Percentiles rank a stretch among this genome's conserved stretches.
phyloP scores from a whole-genome alignment of 2,888 invertebrate species.

The Uloborus plumipes region DNA sequence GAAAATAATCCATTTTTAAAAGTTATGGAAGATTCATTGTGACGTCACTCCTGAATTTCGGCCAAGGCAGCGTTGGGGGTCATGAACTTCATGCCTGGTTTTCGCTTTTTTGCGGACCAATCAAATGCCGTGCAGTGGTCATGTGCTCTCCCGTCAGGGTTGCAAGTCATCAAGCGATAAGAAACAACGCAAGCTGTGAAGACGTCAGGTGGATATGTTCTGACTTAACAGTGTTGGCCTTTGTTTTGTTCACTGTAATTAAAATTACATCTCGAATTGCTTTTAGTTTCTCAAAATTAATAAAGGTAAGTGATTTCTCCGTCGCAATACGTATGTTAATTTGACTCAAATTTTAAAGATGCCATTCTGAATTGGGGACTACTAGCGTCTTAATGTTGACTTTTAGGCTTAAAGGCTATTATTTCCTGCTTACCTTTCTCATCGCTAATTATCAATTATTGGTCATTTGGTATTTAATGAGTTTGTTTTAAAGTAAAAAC shows the following conservation, averaged over 20 bases:
- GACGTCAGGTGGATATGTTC: constrained; percentile 62
- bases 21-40: constrained; percentile 26
- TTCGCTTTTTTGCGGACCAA: constrained; percentile 44
- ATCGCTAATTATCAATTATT: too few species aligned
- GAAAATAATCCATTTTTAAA: constrained; percentile 7
- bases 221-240: constrained; percentile 22
- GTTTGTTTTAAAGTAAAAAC: too few species aligned
- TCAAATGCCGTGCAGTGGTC: constrained; percentile 28
- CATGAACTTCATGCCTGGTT: constrained; percentile 63
- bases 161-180: constrained; percentile 65
- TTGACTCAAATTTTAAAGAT: too few species aligned
- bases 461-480: too few species aligned
- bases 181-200: constrained; percentile 57
- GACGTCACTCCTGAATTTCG: constrained; percentile 55
- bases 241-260: constrained; percentile 45
- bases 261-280: constrained; percentile 20
- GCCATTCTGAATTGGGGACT: constrained; percentile 2
- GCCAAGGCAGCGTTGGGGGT: constrained; percentile 63
- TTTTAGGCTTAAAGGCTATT: constrained; percentile 49
- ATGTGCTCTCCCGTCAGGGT: constrained; percentile 57
- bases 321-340: not conserved
- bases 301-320: constrained; percentile 28
- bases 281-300: constrained; percentile 38
- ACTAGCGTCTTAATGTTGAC: constrained; percentile 53
- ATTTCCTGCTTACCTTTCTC: constrained; percentile 54